Evolutionary conservation across 1,140 invertebrate species (phyloP), one percentile per base, ranked within the genome.

Genomic region (silkworm (Bombyx mori)): DNA sequence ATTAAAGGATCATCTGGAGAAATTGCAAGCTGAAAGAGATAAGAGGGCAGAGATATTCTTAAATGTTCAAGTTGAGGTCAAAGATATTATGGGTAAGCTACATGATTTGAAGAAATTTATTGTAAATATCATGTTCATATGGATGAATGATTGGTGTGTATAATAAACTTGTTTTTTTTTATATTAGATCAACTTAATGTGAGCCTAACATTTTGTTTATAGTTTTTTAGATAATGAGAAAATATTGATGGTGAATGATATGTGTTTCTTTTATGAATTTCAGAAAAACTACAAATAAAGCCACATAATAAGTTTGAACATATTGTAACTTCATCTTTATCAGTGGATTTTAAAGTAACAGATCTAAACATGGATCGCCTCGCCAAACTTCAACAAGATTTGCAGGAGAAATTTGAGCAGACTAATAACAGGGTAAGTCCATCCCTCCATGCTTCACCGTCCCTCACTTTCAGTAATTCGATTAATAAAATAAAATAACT

Each of bases 271-370:
- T 51, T 42, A 35, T 7, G 5, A 50, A 51, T 49, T 57, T 44
- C 59, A 86, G 79, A 88, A 6, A 90, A 91, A 64, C 66, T 92
- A 0, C 77, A 88, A 45, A 82, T 88, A 48, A 84, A 80, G 59
- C 89, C 91, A 7, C 80, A 76, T 26, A 75, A 81, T 10, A 88
- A 89, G 59, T 91, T 91, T 73, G 89, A 91, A 66, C 75, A 84
- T 8, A 62, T 78, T n/a, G 72, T 89, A 9, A 65, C 90, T n/a
- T 80, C 75, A 44, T 82, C 86, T 35, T 72, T 90, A 50, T 85
- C 86, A n/a, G 82, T 88, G 7, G 83, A 89, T 56, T 91, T 91
- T 70, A 78, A 87, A 53, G 86, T 89, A 10, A 89, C 79, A 3
- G 73, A 84, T 47, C 74, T 74, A 6, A 91, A 92, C 63, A 91